Conservation (phyloP, 2,113 vertebrate genomes). For the Elaphurus davidianus region DNA sequence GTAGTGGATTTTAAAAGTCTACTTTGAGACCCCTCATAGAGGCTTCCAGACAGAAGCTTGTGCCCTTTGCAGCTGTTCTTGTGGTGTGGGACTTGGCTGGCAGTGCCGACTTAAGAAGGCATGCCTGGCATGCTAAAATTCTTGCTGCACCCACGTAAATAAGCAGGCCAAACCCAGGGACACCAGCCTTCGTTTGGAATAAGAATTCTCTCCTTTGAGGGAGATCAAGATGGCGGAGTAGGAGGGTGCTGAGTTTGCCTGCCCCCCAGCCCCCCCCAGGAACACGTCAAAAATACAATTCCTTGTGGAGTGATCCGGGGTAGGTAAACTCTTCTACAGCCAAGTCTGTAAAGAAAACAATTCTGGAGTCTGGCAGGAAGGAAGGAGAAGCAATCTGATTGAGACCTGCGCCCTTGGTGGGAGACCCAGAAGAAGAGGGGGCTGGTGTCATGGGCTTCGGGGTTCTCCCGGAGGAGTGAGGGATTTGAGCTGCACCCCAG, state of each 20-base stretch:
- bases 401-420: background rate
- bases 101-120: background rate
- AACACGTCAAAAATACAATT: background rate
- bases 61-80: background rate
- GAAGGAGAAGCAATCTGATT: background rate
- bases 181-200: background rate
- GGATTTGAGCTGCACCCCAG: background rate
- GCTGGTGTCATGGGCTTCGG: background rate
- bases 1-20: background rate
- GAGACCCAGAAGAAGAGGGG: background rate
- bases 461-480: background rate
- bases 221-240: background rate
- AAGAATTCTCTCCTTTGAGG: background rate
- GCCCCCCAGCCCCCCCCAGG: accelerated
- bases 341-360: background rate
- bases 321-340: background rate
- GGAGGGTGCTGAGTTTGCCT: background rate
- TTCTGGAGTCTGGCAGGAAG: background rate
- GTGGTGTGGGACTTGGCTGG: background rate
- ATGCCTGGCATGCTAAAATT: background rate
- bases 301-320: background rate
- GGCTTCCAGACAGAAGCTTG: background rate
- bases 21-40: background rate
- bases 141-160: background rate
- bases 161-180: background rate